Evolutionary conservation across 2,888 invertebrate species (phyloP), one percentile per base, ranked within the genome.

Genomic region (Microdon myrmicae): DNA sequence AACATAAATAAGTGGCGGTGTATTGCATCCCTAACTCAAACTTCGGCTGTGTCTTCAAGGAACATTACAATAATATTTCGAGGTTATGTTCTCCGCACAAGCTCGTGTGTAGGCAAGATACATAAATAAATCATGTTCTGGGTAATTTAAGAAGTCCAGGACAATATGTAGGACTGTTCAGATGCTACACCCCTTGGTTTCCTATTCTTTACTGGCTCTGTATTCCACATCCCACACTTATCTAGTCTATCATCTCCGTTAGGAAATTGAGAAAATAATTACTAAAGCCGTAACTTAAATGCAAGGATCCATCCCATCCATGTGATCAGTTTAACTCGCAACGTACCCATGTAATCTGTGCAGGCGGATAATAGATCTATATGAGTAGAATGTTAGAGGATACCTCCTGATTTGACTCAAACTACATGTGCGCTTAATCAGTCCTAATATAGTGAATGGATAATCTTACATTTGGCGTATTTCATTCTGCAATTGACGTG

Each of bases 201-300:
- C 4, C 23, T 23, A 14, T 22, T 22, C 29, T 16, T 29, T 31
- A 8, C 48, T 23, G 19, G 16, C 7, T 9, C n/a, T 29, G 22
- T 19, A 29, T 20, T 31, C 38, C 14, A 38, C 14, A 20, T 20
- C 47, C 28, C 39, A 59, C 45, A 47, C 25, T 58, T 58, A 58
- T n/a, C n/a, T n/a, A n/a, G n/a, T n/a, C n/a, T n/a, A n/a, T 58
- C 56, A 64, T 64, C 64, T 64, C 64, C 64, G 58, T 45, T 51
- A 49, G 64, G 64, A 64, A 58, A 64, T 64, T 64, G 64, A 51
- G 58, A 58, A 41, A 64, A 58, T 64, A 64, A 64, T 64, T 58
- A 51, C 41, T 51, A 64, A 47, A 26, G 51, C 58, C 49, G 49
- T 47, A 58, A 64, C 45, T 64, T 56, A 58, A 64, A 43, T 53